Evolutionary conservation across 92 coral and sea anemone genomes (phyloP).

Genomic region (Micromussa lordhowensis): DNA sequence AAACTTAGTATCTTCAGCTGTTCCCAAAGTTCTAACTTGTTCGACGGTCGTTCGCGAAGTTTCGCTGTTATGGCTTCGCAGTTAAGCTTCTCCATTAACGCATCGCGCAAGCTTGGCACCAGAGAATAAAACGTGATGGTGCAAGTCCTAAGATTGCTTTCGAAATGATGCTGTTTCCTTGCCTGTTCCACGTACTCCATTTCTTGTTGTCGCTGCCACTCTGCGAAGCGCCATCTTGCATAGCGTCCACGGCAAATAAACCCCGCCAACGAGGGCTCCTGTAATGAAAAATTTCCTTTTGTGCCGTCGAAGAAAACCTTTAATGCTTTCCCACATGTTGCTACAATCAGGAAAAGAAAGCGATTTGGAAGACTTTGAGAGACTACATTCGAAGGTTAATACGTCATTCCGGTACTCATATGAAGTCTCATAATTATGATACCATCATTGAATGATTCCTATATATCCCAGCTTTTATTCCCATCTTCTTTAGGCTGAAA

Average conservation of each 20-base stretch:
- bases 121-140: constrained; percentile 87
- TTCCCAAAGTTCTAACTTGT: constrained; percentile 93
- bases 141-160: constrained; percentile 96
- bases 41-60: constrained; percentile 78
- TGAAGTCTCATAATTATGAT: not conserved
- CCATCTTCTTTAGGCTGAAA: too few relatives aligned
- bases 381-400: not conserved
- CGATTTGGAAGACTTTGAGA: not conserved
- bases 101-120: constrained; percentile 84
- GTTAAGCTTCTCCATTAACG: constrained; percentile 75
- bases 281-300: constrained; percentile 86
- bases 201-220: constrained; percentile 87
- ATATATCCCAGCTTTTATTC: too few relatives aligned
- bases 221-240: constrained; percentile 84
- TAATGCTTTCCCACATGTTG: constrained; percentile 88
- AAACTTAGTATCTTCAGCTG: constrained; percentile 86
- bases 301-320: constrained; percentile 89
- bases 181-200: constrained; percentile 88
- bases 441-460: too few relatives aligned
- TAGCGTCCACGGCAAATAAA: constrained; percentile 78
- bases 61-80: constrained; percentile 84
- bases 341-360: not conserved
- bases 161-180: constrained; percentile 95
- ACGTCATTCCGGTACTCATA: not conserved
- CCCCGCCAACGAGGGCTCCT: constrained; percentile 83